These are phyloP conservation scores for Drosophila mauritiana DNA, from an alignment of 1,140 invertebrate genomes.

Conservation along the genomic window DNA sequence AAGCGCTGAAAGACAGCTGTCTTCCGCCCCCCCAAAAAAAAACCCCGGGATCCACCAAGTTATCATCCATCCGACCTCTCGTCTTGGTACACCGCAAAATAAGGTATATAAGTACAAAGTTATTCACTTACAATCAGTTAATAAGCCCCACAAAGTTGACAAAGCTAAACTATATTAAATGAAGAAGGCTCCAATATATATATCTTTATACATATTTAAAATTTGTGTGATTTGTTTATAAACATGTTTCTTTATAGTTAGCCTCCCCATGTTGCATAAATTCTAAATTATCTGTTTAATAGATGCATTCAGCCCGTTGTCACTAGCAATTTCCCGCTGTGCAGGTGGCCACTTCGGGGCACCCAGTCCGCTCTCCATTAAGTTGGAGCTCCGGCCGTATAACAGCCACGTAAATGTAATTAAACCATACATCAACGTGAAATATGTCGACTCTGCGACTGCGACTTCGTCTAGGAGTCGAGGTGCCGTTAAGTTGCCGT, in stretches of 20 bases:
- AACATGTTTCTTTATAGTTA: no score
- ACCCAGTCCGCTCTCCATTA: constrained; percentile 14
- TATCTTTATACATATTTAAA: no score
- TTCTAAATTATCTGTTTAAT: no score
- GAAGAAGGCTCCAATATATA: no score
- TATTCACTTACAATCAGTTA: no score
- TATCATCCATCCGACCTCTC: not conserved
- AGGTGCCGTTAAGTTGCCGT: constrained; percentile 17
- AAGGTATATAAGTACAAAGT: no score
- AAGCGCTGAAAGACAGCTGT: constrained; percentile 72
- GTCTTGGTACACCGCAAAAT: not conserved
- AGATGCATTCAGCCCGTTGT: no score
- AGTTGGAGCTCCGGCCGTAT: constrained; percentile 29
- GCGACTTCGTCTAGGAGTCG: constrained; percentile 16
- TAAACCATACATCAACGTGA: constrained; percentile 83
- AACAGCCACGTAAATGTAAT: constrained; percentile 81
- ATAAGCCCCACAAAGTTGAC: no score
- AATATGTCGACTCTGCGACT: constrained; percentile 67
- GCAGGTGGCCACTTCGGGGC: constrained; percentile 2
- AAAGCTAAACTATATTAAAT: no score
- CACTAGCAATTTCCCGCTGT: not conserved
- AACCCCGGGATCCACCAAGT: constrained; percentile 5
- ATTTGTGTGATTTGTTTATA: no score
- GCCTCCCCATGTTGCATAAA: no score
- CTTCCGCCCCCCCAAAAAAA: constrained; percentile 11